Percentiles rank a stretch among this genome's conserved stretches.
These are phyloP conservation scores for Amphipoea lucens DNA, from an alignment of 2,888 invertebrate genomes.

Conservation along the genomic window DNA sequence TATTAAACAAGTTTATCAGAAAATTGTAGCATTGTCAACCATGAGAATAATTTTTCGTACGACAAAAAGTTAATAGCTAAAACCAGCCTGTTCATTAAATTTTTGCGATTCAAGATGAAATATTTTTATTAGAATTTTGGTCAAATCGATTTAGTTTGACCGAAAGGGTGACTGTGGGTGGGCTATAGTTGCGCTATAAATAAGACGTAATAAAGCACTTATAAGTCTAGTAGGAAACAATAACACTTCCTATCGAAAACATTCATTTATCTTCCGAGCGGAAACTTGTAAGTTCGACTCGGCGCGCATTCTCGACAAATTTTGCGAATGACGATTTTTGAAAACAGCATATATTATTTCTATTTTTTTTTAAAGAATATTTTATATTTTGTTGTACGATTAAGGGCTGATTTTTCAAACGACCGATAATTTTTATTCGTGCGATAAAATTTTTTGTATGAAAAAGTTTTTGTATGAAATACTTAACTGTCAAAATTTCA, in stretches of 20 bases:
- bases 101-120: not conserved
- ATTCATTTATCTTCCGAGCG: conserved; percentile 74
- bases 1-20: conserved; percentile 10
- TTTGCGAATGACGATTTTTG: not conserved
- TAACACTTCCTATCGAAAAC: conserved; percentile 79
- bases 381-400: not conserved
- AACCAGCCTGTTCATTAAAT: not conserved
- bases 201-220: conserved; percentile 67
- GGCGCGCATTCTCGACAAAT: conserved; percentile 21
- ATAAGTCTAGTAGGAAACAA: conserved; percentile 73
- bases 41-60: conserved; percentile 20
- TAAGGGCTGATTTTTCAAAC: not conserved
- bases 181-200: conserved; percentile 50
- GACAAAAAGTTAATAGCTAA: not conserved
- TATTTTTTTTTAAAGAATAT: not conserved
- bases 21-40: conserved; percentile 36
- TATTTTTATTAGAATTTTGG: conserved; percentile 36
- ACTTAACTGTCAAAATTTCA: too few relatives aligned
- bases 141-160: conserved; percentile 36
- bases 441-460: too few relatives aligned
- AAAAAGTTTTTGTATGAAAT: too few relatives aligned
- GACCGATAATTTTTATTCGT: too few relatives aligned
- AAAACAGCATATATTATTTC: not conserved
- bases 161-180: conserved; percentile 50
- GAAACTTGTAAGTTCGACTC: conserved; percentile 67